Evolutionary conservation across 2,113 vertebrate species (phyloP), one percentile per base, ranked within the genome.

Genomic region (Meles meles): DNA sequence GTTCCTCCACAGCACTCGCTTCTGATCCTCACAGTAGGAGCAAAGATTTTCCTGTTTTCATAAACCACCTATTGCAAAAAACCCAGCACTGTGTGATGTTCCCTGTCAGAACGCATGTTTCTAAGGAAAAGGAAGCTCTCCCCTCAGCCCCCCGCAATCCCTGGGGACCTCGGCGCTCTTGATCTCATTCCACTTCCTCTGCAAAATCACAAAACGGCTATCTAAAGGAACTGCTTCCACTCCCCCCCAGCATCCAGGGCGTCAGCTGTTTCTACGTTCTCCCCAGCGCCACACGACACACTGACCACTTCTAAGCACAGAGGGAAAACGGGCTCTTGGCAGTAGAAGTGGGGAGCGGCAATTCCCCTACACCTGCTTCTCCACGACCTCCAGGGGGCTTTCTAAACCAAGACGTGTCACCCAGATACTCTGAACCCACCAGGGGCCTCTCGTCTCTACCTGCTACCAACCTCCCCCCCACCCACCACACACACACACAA

Each of bases 51-150:
- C 91, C 96, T 59, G 21, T 69, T 90, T 94, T 65, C 47, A 89
- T 94, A 85, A 85, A 71, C 88, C 4, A 49, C 47, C 61, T 55
- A 29, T 0, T n/a, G 72, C 34, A 39, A 69, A 94, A 79, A 61
- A 27, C 23, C 59, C 4, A 0, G 34, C 2, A 6, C n/a, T 39
- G 0, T n/a, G 0, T 57, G 87, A 8, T 25, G 42, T 29, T 55
- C 72, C 31, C 67, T 20, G n/a, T 69, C 42, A 10, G 20, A 69
- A 72, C 27, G 31, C 61, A 3, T 85, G 76, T 90, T 96, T 90
- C 61, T 5, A 81, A 83, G 92, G 82, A 94, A 97, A 71, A 80
- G 80, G 87, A 93, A 90, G 84, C 39, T 72, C 55, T 86, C 34
- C 27, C 42, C 27, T 13, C 21, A 27, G 20, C 39, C 52, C 57